Evolutionary conservation across 2,888 invertebrate species (phyloP).

Genomic region (Glaucopsyche alexis): DNA sequence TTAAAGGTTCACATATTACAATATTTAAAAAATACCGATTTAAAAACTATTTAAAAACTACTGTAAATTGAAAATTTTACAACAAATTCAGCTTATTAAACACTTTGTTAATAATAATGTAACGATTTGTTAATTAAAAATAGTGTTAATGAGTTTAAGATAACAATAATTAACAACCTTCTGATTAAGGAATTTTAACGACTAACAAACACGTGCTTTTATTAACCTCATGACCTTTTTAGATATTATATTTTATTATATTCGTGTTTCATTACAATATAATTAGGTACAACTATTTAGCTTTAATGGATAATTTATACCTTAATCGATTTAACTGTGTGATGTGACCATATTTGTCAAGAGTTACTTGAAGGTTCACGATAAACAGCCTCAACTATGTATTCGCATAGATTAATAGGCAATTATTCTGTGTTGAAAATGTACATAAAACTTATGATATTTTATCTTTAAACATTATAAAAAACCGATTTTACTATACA

Average conservation of each 20-base stretch:
- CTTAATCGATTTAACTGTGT: not conserved
- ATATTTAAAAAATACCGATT: too few relatives aligned
- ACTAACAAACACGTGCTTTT: not conserved
- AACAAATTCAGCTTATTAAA: not conserved
- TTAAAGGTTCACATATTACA: too few relatives aligned
- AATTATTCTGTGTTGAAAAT: too few relatives aligned
- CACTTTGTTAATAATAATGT: not conserved
- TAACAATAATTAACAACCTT: not conserved
- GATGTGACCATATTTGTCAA: not conserved
- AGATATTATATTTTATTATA: not conserved
- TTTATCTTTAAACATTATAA: too few relatives aligned
- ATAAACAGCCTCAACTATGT: too few relatives aligned
- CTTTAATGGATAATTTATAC: not conserved
- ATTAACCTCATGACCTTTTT: not conserved
- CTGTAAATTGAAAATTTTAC: too few relatives aligned
- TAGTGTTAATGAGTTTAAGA: not conserved
- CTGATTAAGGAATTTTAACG: conserved; percentile 8
- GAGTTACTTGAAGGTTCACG: not conserved
- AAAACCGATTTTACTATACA: too few relatives aligned
- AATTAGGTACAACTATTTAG: not conserved
- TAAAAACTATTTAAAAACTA: too few relatives aligned
- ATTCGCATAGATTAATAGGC: too few relatives aligned
- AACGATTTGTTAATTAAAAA: not conserved
- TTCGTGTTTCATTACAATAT: not conserved
- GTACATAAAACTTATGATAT: too few relatives aligned